A percentile compares a stretch with the other conserved stretches of the same genome.
Conservation (phyloP, 92 coral and sea anemone genomes). For the Blastomussa wellsi region DNA sequence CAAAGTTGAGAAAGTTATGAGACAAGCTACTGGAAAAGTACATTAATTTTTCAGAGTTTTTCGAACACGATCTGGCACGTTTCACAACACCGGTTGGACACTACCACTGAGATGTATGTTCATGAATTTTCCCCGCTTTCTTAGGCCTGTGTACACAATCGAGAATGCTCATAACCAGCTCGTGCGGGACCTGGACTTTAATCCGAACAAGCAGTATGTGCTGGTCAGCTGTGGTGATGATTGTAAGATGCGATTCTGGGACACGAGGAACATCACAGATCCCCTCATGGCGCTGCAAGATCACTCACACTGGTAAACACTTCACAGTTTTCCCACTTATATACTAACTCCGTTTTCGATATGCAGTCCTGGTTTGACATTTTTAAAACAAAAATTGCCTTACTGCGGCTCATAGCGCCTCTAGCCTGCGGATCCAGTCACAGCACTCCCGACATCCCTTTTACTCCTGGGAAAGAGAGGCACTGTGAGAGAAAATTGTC, state of each 20-base stretch:
- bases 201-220: constrained; percentile 96
- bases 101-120: too few relatives aligned
- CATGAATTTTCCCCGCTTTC: too few relatives aligned
- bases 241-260: constrained; percentile 97
- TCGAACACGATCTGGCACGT: too few relatives aligned
- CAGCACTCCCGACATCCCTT: too few relatives aligned
- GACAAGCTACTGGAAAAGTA: too few relatives aligned
- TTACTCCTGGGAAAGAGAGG: background rate
- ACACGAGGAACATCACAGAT: constrained; percentile 83
- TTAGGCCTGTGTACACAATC: constrained; percentile 82
- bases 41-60: too few relatives aligned
- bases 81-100: too few relatives aligned
- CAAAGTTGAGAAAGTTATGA: too few relatives aligned
- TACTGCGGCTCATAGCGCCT: background rate
- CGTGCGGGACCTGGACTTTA: constrained; percentile 95
- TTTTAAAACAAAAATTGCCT: background rate
- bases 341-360: background rate
- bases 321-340: background rate
- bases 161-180: constrained; percentile 95
- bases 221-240: constrained; percentile 99
- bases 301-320: constrained; percentile 93
- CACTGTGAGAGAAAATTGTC: background rate
- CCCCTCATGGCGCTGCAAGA: constrained; percentile 88
- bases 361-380: background rate
- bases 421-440: too few relatives aligned